Evolutionary conservation across 2,113 vertebrate species (phyloP).

Genomic region (Scophthalmus maximus): DNA sequence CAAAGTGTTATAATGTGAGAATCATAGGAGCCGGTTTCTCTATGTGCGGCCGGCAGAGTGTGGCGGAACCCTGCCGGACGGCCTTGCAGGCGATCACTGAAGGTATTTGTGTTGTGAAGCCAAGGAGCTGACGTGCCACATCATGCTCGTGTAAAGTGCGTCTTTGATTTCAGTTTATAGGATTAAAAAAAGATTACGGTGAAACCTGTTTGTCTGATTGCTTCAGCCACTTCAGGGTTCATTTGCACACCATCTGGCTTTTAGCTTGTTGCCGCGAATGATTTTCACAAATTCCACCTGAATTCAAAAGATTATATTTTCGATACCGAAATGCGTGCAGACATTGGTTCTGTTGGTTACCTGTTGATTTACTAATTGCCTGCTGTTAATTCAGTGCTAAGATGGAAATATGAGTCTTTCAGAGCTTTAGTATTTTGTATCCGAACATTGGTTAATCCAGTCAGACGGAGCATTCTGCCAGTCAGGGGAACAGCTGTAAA

Average conservation of each 20-base stretch:
- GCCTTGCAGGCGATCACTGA: slow-evolving; percentile 50
- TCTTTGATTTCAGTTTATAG: slow-evolving; percentile 17
- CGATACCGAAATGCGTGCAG: slow-evolving; percentile 17
- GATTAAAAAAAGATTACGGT: background rate
- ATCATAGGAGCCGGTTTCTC: slow-evolving; percentile 5
- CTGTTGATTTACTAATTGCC: slow-evolving; percentile 22
- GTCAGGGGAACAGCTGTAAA: slow-evolving; percentile 57
- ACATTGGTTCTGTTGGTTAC: background rate
- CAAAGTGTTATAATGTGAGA: background rate
- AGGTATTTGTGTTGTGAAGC: slow-evolving; percentile 38
- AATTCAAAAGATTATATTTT: slow-evolving; percentile 46
- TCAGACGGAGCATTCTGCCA: slow-evolving; percentile 43
- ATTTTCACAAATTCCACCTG: slow-evolving; percentile 37
- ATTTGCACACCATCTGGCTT: slow-evolving; percentile 61
- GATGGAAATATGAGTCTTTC: slow-evolving; percentile 34
- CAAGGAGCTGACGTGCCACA: background rate
- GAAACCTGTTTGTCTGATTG: slow-evolving; percentile 39
- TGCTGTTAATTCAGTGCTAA: slow-evolving; percentile 5
- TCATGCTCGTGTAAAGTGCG: slow-evolving; percentile 21
- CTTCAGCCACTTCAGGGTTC: slow-evolving; percentile 40
- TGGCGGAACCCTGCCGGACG: slow-evolving; percentile 39
- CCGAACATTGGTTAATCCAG: slow-evolving; percentile 49
- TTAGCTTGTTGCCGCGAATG: slow-evolving; percentile 29
- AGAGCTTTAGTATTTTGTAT: slow-evolving; percentile 45
- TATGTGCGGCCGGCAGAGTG: slow-evolving; percentile 44